phyloP scores from a whole-genome alignment of 2,797 vertebrate species.

The Pempheris klunzingeri region DNA sequence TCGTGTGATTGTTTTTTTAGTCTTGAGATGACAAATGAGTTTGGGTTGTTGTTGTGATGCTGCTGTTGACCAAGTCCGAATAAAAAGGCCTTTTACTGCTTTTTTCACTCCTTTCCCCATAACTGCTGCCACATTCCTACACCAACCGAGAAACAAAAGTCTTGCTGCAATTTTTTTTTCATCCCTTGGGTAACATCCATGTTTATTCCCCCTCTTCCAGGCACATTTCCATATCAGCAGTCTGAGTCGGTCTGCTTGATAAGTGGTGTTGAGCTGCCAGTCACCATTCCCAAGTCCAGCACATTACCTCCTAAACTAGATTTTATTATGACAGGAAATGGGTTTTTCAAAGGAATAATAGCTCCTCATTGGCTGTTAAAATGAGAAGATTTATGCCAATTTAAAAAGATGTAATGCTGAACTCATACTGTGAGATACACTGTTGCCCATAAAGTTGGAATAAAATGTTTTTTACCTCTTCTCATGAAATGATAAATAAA shows the following conservation, averaged over 20 bases:
- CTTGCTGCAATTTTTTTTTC: slow-evolving; percentile 6
- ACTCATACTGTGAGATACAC: neutral
- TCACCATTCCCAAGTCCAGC: neutral
- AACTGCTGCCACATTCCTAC: neutral
- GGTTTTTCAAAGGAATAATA: neutral
- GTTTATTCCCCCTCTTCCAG: slow-evolving; percentile 11
- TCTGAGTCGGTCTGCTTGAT: slow-evolving; percentile 3
- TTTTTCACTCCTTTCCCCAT: neutral
- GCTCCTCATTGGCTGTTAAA: neutral
- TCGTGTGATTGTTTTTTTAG: neutral
- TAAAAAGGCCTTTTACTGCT: neutral
- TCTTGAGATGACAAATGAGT: neutral
- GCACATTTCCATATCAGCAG: slow-evolving; percentile 24
- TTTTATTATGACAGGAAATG: slow-evolving; percentile 17
- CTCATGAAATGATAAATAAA: too few species aligned
- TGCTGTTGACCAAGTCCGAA: neutral
- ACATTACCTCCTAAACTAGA: slow-evolving; percentile 16
- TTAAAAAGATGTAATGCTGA: neutral
- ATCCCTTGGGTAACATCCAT: slow-evolving; percentile 13
- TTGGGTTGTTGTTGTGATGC: neutral
- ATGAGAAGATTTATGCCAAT: neutral
- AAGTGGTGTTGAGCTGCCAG: slow-evolving; percentile 6
- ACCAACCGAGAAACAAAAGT: slow-evolving; percentile 4
- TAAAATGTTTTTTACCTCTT: too few species aligned
- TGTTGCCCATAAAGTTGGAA: too few species aligned